These are phyloP conservation scores for Sciurus niger DNA, from an alignment of 2,113 vertebrate genomes.

Conservation along the genomic window DNA sequence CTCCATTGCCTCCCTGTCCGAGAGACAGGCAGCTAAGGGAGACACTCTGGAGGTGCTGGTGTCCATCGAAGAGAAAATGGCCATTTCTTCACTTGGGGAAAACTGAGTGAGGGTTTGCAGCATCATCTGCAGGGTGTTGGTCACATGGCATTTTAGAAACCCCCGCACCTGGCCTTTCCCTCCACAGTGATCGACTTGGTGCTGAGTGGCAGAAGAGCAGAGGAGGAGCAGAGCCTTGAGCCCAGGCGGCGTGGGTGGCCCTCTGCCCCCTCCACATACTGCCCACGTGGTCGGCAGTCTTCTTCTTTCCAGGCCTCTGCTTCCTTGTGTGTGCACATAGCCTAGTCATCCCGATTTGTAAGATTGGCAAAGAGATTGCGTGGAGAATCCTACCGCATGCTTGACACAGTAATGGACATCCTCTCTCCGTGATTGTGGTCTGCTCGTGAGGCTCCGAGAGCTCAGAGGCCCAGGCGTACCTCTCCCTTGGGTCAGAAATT, in stretches of 20 bases:
- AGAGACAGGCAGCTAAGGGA: not conserved
- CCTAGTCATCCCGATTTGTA: not conserved
- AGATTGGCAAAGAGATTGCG: not conserved
- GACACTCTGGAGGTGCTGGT: not conserved
- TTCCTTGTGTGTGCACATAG: not conserved
- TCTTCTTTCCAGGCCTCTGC: not conserved
- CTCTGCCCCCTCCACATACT: not conserved
- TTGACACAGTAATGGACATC: not conserved
- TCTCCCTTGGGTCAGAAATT: not conserved
- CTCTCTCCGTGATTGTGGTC: fast-evolving
- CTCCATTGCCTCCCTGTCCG: not conserved
- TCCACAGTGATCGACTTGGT: not conserved
- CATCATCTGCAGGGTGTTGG: not conserved
- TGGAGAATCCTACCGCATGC: too few species aligned
- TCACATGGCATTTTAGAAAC: not conserved
- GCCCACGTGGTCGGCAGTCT: too few species aligned
- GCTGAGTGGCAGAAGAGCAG: too few species aligned
- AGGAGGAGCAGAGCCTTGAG: not conserved
- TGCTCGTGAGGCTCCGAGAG: too few species aligned
- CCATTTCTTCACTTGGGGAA: too few species aligned
- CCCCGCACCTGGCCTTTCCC: not conserved
- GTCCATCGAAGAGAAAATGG: not conserved
- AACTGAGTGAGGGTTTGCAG: not conserved
- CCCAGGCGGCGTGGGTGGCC: not conserved
- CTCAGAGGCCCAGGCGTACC: fast-evolving